Evolutionary conservation across 2,113 vertebrate genomes (phyloP).

Genomic region (Platysteira castanea): DNA sequence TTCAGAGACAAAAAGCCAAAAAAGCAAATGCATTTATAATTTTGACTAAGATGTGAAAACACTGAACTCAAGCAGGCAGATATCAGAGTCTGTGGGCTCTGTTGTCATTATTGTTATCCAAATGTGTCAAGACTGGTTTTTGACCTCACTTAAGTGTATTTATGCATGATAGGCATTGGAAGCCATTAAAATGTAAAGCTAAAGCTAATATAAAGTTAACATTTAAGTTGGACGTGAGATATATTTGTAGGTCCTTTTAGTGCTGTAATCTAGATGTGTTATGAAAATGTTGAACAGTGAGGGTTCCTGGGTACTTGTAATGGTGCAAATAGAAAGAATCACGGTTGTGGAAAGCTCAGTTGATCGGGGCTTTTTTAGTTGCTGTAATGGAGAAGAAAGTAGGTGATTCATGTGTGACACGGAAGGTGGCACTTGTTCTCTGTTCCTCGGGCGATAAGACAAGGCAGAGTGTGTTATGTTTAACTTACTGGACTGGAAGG

Average conservation of each 20-base stretch:
- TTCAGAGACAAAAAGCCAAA: background rate
- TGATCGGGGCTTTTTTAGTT: background rate
- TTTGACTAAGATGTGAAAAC: background rate
- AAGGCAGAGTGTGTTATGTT: background rate
- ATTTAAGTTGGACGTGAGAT: background rate
- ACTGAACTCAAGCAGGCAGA: background rate
- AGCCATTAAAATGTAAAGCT: background rate
- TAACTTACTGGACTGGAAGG: background rate
- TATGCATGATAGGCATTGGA: background rate
- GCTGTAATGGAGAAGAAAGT: slow-evolving; percentile 1
- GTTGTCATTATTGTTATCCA: background rate
- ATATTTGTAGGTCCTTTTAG: background rate
- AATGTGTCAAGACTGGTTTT: background rate
- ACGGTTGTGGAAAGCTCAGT: rapidly evolving
- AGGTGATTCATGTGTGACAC: background rate
- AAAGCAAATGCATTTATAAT: background rate
- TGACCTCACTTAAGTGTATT: background rate
- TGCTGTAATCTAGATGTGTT: background rate
- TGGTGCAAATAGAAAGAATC: background rate
- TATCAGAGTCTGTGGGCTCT: background rate
- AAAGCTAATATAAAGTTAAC: background rate
- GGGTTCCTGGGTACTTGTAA: background rate
- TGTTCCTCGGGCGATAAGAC: background rate
- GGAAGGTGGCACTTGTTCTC: slow-evolving; percentile 23
- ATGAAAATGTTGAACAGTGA: background rate